phyloP scores from a whole-genome alignment of 2,797 vertebrate species.

The Oreochromis grahami region DNA sequence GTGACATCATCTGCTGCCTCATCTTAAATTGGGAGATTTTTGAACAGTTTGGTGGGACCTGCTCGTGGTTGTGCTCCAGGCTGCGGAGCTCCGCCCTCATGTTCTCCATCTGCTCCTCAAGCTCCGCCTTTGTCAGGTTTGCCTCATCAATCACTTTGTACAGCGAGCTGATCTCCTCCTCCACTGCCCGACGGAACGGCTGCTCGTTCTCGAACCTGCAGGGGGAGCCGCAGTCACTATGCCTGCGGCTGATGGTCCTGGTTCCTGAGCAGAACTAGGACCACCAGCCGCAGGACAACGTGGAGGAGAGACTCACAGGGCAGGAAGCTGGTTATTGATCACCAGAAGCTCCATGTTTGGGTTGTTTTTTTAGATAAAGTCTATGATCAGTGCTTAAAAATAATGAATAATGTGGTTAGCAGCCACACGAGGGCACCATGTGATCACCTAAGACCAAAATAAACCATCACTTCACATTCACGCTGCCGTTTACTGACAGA shows the following conservation, averaged over 20 bases:
- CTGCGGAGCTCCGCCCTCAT: slow-evolving; percentile 83
- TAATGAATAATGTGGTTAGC: neutral
- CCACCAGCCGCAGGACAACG: neutral
- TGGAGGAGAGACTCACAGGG: neutral
- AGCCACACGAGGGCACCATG: neutral
- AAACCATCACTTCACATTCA: neutral
- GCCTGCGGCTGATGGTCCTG: neutral
- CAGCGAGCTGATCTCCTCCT: slow-evolving; percentile 91
- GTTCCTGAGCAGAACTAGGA: neutral
- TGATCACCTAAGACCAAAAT: neutral
- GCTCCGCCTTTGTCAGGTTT: slow-evolving; percentile 82
- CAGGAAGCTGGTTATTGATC: neutral
- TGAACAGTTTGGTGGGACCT: slow-evolving; percentile 13
- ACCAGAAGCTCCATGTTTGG: neutral
- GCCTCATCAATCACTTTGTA: slow-evolving; percentile 93
- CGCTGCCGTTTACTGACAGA: neutral
- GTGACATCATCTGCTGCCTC: neutral
- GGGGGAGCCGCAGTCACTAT: neutral
- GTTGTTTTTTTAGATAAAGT: neutral
- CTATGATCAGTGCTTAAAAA: neutral
- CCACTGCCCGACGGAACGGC: slow-evolving; percentile 84
- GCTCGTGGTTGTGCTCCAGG: slow-evolving; percentile 83
- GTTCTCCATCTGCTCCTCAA: slow-evolving; percentile 86
- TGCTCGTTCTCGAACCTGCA: slow-evolving; percentile 89
- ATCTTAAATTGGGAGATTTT: neutral